These are phyloP conservation scores for Eristalis intricaria DNA, from an alignment of 2,888 invertebrate genomes.

Conservation along the genomic window DNA sequence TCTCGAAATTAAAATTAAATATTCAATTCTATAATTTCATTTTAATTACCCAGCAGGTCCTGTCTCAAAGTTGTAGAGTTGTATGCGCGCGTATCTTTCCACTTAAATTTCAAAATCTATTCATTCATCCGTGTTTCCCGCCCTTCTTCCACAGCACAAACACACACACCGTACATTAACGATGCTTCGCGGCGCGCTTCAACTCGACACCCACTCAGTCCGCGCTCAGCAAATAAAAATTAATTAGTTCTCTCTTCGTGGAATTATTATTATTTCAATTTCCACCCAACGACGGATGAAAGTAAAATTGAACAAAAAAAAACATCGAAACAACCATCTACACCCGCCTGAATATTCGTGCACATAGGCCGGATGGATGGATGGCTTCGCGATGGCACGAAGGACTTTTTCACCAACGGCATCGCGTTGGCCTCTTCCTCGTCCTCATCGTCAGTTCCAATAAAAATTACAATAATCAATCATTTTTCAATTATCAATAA, in stretches of 20 bases:
- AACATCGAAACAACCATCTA: not conserved
- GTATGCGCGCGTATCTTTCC: not conserved
- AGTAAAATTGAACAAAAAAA: conserved; percentile 4
- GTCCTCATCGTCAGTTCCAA: not conserved
- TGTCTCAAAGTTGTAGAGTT: not conserved
- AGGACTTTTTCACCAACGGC: not conserved
- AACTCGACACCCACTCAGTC: not conserved
- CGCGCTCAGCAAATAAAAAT: conserved; percentile 30
- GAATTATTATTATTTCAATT: conserved; percentile 47
- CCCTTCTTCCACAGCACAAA: not conserved
- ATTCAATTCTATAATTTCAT: conserved; percentile 45
- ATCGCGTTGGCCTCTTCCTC: not conserved
- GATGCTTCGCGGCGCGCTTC: not conserved
- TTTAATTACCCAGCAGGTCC: conserved; percentile 42
- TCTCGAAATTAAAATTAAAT: conserved; percentile 15
- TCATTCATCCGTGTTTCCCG: conserved; percentile 5
- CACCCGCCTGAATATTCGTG: not conserved
- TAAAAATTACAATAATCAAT: conserved; percentile 38
- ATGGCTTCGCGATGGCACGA: not conserved
- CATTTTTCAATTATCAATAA: conserved; percentile 49
- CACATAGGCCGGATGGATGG: not conserved
- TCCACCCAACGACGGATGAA: conserved; percentile 3
- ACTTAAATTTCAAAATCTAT: conserved; percentile 31
- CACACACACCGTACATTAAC: no score
- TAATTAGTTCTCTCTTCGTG: conserved; percentile 37